Evolutionary conservation across 2,113 vertebrate species (phyloP), one percentile per base, ranked within the genome.

Genomic region (Saguinus imperator): DNA sequence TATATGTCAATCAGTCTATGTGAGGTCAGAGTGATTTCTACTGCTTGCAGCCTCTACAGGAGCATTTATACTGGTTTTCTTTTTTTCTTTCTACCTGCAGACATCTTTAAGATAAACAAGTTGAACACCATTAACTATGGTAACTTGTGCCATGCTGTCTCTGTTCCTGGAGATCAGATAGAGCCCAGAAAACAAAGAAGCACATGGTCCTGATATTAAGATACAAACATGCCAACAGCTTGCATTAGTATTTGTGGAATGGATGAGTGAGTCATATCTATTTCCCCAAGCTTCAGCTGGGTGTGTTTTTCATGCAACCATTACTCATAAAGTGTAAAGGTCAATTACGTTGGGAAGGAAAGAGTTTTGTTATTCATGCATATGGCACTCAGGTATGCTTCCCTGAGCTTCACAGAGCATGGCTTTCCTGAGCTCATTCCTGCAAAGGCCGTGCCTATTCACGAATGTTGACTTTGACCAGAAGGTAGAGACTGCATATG

Each of bases 1-100:
- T 18, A 0, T 0, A 1, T 9, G 40, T 37, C 8, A 12, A 14
- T 52, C 25, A 8, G 3, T 2, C 40, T 0, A 9, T 3, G 4
- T 4, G 18, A 16, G 21, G 8, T 12, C 17, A 1, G 32, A 27
- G 29, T 2, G 40, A 25, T 6, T 20, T 11, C 8, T 8, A 7
- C 32, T 3, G 75, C 18, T 10, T 1, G 23, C 25, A 70, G 18
- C 16, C 75, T 57, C 76, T 7, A 0, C 8, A 10, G 58, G 8
- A 8, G 20, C 6, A 1, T 37, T 73, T 50, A 25, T 5, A 6
- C 25, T 5, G 4, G 13, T 17, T 37, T 81, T 13, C 13, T 45
- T 89, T 45, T 52, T 45, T 64, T 6, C 40, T 27, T 45, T 18
- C 18, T 50, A 43, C 8, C 52, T n/a, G 14, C 43, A 76, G 37